phyloP scores from a whole-genome alignment of 2,888 invertebrate species.

The Pseudococcus viburni region DNA sequence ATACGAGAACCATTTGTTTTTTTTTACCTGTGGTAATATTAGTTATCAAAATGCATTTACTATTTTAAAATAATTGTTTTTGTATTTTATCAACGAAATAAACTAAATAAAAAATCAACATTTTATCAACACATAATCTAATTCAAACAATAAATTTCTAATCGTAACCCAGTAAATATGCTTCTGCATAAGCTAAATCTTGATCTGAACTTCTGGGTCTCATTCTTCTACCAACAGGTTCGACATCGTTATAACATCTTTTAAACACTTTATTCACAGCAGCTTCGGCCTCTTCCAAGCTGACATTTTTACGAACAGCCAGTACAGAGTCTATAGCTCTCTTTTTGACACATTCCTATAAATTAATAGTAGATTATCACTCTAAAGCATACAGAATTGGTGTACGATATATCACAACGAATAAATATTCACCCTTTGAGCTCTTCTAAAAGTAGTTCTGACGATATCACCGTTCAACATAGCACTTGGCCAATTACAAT shows the following conservation, averaged over 20 bases:
- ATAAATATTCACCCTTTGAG: conserved; percentile 80
- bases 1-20: neutral
- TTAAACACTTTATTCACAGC: conserved; percentile 90
- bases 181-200: conserved; percentile 83
- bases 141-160: conserved; percentile 68
- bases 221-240: conserved; percentile 88
- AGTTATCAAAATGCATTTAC: conserved; percentile 3
- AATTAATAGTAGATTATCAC: conserved; percentile 57
- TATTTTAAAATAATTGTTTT: conserved; percentile 12
- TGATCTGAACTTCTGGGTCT: conserved; percentile 84
- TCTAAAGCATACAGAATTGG: no score
- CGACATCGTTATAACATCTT: conserved; percentile 91
- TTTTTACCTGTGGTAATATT: neutral
- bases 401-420: neutral
- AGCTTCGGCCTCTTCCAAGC: conserved; percentile 79
- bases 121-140: neutral
- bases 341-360: conserved; percentile 88
- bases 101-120: conserved; percentile 6
- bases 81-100: neutral
- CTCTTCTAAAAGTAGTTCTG: conserved; percentile 79
- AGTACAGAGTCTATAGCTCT: conserved; percentile 89
- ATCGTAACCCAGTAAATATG: conserved; percentile 84
- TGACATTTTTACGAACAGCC: conserved; percentile 84
- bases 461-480: conserved; percentile 84
- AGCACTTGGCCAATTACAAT: conserved; percentile 90